Conservation (phyloP, 2,113 vertebrate genomes). For the Microtus montanus region DNA sequence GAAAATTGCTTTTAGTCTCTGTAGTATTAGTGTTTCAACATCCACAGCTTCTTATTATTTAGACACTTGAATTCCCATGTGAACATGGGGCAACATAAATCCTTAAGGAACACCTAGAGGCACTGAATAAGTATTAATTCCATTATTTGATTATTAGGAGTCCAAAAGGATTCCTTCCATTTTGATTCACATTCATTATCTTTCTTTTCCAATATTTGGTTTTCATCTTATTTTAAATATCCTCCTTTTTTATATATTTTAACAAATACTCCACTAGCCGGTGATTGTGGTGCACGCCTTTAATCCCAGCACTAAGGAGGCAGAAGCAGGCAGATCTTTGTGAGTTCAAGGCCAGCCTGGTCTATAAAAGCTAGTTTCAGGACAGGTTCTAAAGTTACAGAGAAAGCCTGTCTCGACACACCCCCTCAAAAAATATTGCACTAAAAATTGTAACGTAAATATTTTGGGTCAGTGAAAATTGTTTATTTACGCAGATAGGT, state of each 20-base stretch:
- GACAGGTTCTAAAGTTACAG: no score
- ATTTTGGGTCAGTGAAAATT: background rate
- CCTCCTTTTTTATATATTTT: background rate
- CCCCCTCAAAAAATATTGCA: no score
- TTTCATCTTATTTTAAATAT: background rate
- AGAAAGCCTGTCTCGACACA: no score
- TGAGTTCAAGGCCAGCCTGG: no score
- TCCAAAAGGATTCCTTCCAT: background rate
- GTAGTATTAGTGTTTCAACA: background rate
- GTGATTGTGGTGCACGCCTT: no score
- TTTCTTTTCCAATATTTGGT: background rate
- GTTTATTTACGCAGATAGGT: background rate
- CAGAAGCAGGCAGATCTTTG: no score
- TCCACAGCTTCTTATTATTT: background rate
- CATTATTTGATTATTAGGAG: background rate
- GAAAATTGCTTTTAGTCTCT: background rate
- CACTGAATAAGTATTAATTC: background rate
- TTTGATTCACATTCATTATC: background rate
- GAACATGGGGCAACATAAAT: background rate
- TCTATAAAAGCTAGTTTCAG: no score
- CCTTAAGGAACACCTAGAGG: background rate
- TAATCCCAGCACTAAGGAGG: no score
- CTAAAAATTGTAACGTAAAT: background rate
- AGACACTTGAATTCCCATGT: background rate
- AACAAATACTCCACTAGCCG: background rate